Base-by-base conservation (phyloP, 2,888 invertebrate genomes). In the Orthonychiurus folsomi region DNA sequence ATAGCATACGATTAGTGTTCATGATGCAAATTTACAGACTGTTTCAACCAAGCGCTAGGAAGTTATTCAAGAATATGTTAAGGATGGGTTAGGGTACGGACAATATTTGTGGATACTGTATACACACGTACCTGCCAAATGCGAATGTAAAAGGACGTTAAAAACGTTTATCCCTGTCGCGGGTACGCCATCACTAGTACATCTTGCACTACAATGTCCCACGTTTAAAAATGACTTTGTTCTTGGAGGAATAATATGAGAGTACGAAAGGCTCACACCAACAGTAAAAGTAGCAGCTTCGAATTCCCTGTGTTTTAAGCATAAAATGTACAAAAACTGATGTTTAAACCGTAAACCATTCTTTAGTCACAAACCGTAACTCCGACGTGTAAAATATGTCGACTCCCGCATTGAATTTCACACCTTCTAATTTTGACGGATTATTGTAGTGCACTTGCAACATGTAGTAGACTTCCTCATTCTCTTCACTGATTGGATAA, bases 111-210 rank as follows among this genome's bases (percentile, higher is more conserved):
- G n/a, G n/a, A n/a, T n/a, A n/a, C n/a, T n/a, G n/a, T n/a, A n/a
- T n/a, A n/a, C n/a, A n/a, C n/a, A n/a, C 23, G 5, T 52, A 52
- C 52, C 52, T 9, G 52, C n/a, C n/a, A 20, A 5, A 52, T 52
- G 52, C n/a, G 52, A 52, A n/a, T 52, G 52, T 5, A 52, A 20
- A 21, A 52, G 52, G 9, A 52, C 23, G 23, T 52, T 52, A 21
- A 52, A 52, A 12, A 52, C 52, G 9, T 52, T 52, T 5, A 52
- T 52, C 5, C 52, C 52, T 5, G 3, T n/a, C 3, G 52, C 3
- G n/a, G 52, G 52, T 5, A 52, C 3, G 12, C 20, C n/a, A 21
- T 5, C 52, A 20, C 5, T 21, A 52, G 52, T 52, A 52, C 52
- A 52, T 21, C n/a, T 20, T 20, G 52, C 9, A n/a, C 23, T n/a